Percentiles rank a stretch among this genome's conserved stretches.
Evolutionary conservation across 2,113 vertebrate species (phyloP).

Genomic region (Microcebus tavaratra): DNA sequence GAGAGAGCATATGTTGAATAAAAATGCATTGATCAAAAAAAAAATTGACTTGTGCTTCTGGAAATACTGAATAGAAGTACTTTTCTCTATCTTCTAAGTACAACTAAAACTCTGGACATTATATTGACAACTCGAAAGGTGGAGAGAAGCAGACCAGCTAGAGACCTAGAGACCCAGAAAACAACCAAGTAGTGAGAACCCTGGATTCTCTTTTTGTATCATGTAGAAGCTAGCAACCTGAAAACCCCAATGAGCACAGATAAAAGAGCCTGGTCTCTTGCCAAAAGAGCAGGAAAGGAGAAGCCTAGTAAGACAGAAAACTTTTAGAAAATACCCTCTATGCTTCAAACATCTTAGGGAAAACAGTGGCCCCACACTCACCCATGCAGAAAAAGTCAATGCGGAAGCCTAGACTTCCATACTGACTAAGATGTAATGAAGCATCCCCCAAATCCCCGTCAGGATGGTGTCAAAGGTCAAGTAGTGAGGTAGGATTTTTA

Average conservation of each 20-base stretch:
- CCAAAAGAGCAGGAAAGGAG: neutral
- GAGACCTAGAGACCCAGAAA: neutral
- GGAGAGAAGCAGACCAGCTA: neutral
- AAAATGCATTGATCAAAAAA: neutral
- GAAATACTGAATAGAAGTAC: neutral
- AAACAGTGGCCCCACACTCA: neutral
- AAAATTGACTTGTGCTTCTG: neutral
- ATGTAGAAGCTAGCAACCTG: neutral
- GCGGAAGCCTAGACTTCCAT: no score
- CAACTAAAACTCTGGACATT: neutral
- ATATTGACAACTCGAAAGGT: neutral
- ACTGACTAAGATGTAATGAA: neutral
- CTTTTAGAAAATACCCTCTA: neutral
- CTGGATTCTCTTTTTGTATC: neutral
- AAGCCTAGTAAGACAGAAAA: neutral
- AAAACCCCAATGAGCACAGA: neutral
- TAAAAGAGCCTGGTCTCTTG: neutral
- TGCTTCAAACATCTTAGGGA: neutral
- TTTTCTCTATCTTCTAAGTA: neutral
- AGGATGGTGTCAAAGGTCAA: neutral
- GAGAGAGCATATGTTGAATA: neutral
- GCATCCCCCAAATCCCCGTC: no score
- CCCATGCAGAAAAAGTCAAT: neutral
- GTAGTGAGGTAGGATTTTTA: neutral
- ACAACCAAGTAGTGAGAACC: neutral